phyloP scores from a whole-genome alignment of 2,888 invertebrate genomes.

The Mesopsocus fuscifrons region DNA sequence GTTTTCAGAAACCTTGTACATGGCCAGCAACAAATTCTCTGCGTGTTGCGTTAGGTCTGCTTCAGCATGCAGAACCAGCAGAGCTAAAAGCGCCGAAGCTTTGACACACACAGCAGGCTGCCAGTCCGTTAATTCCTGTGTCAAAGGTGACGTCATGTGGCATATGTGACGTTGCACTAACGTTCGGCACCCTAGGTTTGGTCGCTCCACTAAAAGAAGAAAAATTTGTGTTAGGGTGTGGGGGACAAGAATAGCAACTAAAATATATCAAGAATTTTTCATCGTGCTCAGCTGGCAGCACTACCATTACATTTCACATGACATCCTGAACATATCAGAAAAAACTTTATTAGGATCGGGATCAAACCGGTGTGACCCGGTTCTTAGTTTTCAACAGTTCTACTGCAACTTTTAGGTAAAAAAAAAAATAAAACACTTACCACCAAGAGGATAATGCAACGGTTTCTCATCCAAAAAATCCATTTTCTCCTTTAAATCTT shows the following conservation, averaged over 20 bases:
- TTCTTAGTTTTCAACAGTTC: too few relatives aligned
- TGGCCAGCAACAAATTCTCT: conserved; percentile 34
- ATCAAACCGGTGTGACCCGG: too few relatives aligned
- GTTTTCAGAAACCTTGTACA: conserved; percentile 43
- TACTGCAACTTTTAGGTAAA: too few relatives aligned
- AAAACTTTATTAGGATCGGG: too few relatives aligned
- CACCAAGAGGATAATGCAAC: conserved; percentile 49
- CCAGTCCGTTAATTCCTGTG: conserved; percentile 59
- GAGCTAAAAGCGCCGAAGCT: conserved; percentile 52
- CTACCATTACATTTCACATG: too few relatives aligned
- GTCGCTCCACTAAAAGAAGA: conserved; percentile 38
- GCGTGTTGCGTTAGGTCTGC: conserved; percentile 49
- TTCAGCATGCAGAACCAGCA: conserved; percentile 52
- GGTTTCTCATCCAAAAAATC: conserved; percentile 51
- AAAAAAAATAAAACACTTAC: too few relatives aligned
- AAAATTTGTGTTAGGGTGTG: not conserved
- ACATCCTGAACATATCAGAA: too few relatives aligned
- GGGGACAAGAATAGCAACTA: conserved; percentile 11
- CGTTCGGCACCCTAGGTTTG: conserved; percentile 57
- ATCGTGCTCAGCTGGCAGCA: too few relatives aligned
- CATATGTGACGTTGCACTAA: conserved; percentile 56
- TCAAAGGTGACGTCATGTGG: conserved; percentile 51
- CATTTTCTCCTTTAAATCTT: conserved; percentile 63
- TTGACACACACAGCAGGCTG: conserved; percentile 43
- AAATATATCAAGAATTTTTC: conserved; percentile 7